Evolutionary conservation across 2,888 invertebrate species (phyloP).

Genomic region (Spilarctia lutea): DNA sequence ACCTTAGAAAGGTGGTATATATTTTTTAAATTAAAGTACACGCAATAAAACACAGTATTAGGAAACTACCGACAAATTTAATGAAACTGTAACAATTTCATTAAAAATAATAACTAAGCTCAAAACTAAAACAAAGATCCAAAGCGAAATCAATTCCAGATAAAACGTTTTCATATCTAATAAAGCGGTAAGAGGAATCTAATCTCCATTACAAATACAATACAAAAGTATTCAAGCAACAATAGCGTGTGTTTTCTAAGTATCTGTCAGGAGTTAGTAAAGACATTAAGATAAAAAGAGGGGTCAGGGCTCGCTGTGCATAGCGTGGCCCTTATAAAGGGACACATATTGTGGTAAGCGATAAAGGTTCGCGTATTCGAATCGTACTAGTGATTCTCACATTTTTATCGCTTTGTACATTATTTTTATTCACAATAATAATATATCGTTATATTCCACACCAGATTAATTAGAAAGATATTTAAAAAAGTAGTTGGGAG

Average conservation of each 20-base stretch:
- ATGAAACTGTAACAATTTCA: not conserved
- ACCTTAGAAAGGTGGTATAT: too few relatives aligned
- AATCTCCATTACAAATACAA: constrained; percentile 8
- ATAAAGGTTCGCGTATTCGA: constrained; percentile 7
- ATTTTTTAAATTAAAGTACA: too few relatives aligned
- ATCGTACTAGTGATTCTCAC: constrained; percentile 9
- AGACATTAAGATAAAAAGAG: constrained; percentile 19
- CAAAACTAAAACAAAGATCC: not conserved
- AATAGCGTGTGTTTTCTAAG: constrained; percentile 8
- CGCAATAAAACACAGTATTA: not conserved
- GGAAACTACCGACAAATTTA: not conserved
- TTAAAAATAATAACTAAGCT: not conserved
- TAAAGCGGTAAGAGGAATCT: not conserved
- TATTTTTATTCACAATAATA: too few relatives aligned
- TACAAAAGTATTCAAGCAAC: constrained; percentile 1
- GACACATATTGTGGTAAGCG: constrained; percentile 25
- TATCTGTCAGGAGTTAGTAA: constrained; percentile 18
- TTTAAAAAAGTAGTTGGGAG: too few relatives aligned
- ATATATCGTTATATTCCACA: too few relatives aligned
- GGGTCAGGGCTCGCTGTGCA: constrained; percentile 4
- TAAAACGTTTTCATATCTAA: not conserved
- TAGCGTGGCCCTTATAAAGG: constrained; percentile 13
- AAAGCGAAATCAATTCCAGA: not conserved
- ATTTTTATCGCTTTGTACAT: not conserved
- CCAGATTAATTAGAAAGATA: too few relatives aligned